Evolutionary conservation across 1,140 invertebrate species (phyloP), one percentile per base, ranked within the genome.

Genomic region (Laupala kohalensis): DNA sequence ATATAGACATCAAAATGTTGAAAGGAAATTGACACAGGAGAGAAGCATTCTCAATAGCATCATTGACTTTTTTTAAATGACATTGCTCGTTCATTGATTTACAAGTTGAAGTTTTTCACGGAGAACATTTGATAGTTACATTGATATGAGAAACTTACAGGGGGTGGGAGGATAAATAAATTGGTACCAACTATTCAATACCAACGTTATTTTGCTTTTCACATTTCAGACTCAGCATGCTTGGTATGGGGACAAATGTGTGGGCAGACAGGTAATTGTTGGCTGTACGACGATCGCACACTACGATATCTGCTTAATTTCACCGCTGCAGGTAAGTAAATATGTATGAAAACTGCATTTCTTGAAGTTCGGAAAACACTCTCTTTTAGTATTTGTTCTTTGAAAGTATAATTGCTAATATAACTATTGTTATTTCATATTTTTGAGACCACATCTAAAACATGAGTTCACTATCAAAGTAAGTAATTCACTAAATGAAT

Each of bases 241-340:
- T 28, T 77, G 25, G 75, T 80, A 6, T 80, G 79, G 79, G 79
- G 78, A 15, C 71, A 75, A 19, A 78, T 75, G 28, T 80, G 79
- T 72, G 78, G 78, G 64, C 69, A 71, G 65, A 73, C 67, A 67
- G 78, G 79, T 15, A 80, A 80, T 69, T 80, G 79, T 72, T 79
- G 78, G 79, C 64, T 79, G 3, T 80, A 80, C 66, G 75, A 77
- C 69, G 77, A 75, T 53, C 68, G 76, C 63, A 74, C 64, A 29
- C 71, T 80, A 4, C 64, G 78, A 65, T 78, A 78, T 69, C 62
- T 65, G 13, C 73, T 79, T 53, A 80, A 77, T 70, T 62, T 62
- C 37, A 62, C 37, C 19, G 37, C 37, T 62, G 19, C 37, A 62
- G 37, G 37, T 62, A 19, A 12, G 37, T 62, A 9, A 62, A 62